A percentile compares a stretch with the other conserved stretches of the same genome.
These are phyloP conservation scores for Drosophila kuntzei DNA, from an alignment of 2,888 invertebrate species.

Conservation along the genomic window DNA sequence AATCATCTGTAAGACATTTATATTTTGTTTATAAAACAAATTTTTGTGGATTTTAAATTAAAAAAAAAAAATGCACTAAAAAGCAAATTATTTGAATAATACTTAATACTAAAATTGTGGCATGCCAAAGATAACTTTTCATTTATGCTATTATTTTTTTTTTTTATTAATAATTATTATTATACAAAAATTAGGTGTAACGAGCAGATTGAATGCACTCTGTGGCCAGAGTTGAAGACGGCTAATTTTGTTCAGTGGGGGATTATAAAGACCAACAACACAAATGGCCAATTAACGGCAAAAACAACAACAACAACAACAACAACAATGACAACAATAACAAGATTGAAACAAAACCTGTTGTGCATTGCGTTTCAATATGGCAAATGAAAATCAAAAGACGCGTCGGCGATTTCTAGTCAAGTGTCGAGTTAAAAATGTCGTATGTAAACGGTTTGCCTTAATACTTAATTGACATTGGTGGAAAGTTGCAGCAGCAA, in stretches of 20 bases:
- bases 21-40: too few species aligned
- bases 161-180: background rate
- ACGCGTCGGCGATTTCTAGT: constrained; percentile 24
- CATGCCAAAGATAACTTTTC: background rate
- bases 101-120: too few species aligned
- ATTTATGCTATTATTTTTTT: background rate
- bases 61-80: too few species aligned
- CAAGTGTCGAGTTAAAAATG: constrained; percentile 53
- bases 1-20: too few species aligned
- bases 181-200: constrained; percentile 1
- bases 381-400: constrained; percentile 55
- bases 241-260: constrained; percentile 29
- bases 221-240: constrained; percentile 5
- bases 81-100: too few species aligned
- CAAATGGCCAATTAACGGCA: constrained; percentile 68
- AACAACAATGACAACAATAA: constrained; percentile 22
- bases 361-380: constrained; percentile 41
- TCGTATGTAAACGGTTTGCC: constrained; percentile 74
- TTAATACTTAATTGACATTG: constrained; percentile 75
- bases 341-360: constrained; percentile 39
- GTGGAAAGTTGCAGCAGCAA: constrained; percentile 71
- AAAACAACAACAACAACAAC: constrained; percentile 19
- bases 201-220: background rate
- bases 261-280: constrained; percentile 51
- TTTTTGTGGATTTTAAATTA: too few species aligned